These are phyloP conservation scores for Petrolisthes cinctipes DNA, from an alignment of 2,888 invertebrate species.

Conservation along the genomic window DNA sequence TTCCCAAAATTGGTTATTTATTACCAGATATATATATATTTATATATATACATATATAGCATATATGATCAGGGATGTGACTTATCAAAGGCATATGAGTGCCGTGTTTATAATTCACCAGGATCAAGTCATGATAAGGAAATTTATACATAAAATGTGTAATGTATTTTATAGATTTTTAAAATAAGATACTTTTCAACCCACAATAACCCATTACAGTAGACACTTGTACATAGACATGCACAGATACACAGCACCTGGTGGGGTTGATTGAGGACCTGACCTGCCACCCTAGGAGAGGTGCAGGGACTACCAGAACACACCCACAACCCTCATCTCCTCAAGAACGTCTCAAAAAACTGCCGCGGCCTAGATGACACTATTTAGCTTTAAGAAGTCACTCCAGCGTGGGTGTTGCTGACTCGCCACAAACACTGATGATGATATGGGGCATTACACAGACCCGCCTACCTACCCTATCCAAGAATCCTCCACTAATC, in stretches of 20 bases:
- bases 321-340: conserved; percentile 54
- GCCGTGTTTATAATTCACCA: conserved; percentile 48
- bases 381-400: conserved; percentile 63
- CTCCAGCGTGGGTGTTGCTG: conserved; percentile 51
- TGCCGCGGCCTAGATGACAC: conserved; percentile 62
- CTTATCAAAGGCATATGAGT: conserved; percentile 46
- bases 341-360: conserved; percentile 60
- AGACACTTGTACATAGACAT: conserved; percentile 34
- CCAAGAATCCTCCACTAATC: not conserved
- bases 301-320: conserved; percentile 19
- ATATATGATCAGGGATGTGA: conserved; percentile 52
- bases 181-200: conserved; percentile 42
- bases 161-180: conserved; percentile 58
- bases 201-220: conserved; percentile 19
- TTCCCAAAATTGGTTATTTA: conserved; percentile 56
- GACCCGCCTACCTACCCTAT: not conserved
- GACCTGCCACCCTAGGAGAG: conserved; percentile 26
- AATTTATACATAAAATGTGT: conserved; percentile 56
- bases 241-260: conserved; percentile 4
- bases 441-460: conserved; percentile 50
- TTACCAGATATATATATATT: conserved; percentile 53
- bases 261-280: conserved; percentile 23
- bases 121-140: conserved; percentile 38
- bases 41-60: conserved; percentile 52
- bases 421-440: conserved; percentile 22